Base-by-base conservation (phyloP, 2,797 vertebrate species). In the Mallotus villosus region DNA sequence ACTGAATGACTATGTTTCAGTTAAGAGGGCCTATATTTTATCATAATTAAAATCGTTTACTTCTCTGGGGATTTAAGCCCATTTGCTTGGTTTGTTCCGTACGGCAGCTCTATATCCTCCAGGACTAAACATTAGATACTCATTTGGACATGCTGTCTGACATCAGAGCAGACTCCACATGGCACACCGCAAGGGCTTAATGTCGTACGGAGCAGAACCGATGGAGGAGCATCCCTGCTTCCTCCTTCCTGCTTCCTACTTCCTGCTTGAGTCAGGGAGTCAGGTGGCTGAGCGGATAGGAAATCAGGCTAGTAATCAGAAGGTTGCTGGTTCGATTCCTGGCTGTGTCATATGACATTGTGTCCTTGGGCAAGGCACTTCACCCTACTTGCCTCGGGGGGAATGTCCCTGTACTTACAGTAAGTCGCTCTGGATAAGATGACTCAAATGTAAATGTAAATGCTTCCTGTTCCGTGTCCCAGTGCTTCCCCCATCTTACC, bases 401-500 rank as follows among this genome's bases (percentile, higher is more conserved):
- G n/a, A n/a, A n/a, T n/a, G n/a, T n/a, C n/a, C n/a, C n/a, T n/a
- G n/a, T n/a, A n/a, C n/a, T n/a, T n/a, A n/a, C n/a, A n/a, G n/a
- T n/a, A n/a, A n/a, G n/a, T n/a, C n/a, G n/a, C n/a, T n/a, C n/a
- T n/a, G n/a, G n/a, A n/a, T n/a, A n/a, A n/a, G n/a, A n/a, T n/a
- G n/a, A n/a, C n/a, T n/a, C n/a, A n/a, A n/a, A n/a, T n/a, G n/a
- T n/a, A n/a, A n/a, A n/a, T n/a, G n/a, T n/a, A n/a, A n/a, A n/a
- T n/a, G 7, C 41, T 14, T 12, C 41, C 41, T 14, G 12, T 1
- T 46, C 2, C 9, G 1, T 46, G 19, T 27, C 4, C 34, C 22
- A 37, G 32, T 14, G 2, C 25, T 24, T 0, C 34, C 12, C 16
- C 41, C 46, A n/a, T 66, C 93, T 94, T 92, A 98, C 97, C 95